Conservation (phyloP, 2,888 invertebrate genomes). For the Ditula angustiorana region DNA sequence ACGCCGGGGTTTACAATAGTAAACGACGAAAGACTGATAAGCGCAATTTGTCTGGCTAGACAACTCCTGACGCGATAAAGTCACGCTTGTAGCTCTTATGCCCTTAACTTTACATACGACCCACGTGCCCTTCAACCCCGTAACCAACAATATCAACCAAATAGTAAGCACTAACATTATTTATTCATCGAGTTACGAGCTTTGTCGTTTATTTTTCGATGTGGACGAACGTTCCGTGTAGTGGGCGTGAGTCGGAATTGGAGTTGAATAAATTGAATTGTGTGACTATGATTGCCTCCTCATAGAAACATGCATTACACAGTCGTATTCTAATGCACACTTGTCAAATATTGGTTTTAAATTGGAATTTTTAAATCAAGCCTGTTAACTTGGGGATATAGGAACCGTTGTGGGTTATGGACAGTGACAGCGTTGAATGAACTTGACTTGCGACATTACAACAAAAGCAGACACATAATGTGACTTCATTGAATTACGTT, state of each 20-base stretch:
- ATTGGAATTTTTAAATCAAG: constrained; percentile 49
- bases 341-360: constrained; percentile 58
- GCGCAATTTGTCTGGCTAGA: constrained; percentile 5
- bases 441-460: constrained; percentile 22
- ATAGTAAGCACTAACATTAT: constrained; percentile 53
- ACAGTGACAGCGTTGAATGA: constrained; percentile 1
- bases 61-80: neutral
- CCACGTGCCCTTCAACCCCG: constrained; percentile 5
- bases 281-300: constrained; percentile 67
- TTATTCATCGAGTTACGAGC: constrained; percentile 67
- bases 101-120: constrained; percentile 14
- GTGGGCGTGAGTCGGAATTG: constrained; percentile 71
- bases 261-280: constrained; percentile 76
- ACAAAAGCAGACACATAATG: constrained; percentile 20
- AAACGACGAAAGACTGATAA: neutral
- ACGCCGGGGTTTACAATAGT: neutral
- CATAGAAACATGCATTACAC: constrained; percentile 63
- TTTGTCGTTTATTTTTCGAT: constrained; percentile 68
- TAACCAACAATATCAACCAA: constrained; percentile 27
- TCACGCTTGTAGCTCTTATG: neutral
- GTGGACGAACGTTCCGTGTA: constrained; percentile 63
- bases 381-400: constrained; percentile 1
- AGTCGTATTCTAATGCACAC: constrained; percentile 51
- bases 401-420: neutral
- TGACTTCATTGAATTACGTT: constrained; percentile 35